A percentile compares a stretch with the other conserved stretches of the same genome.
These are phyloP conservation scores for Uria aalge DNA, from an alignment of 2,113 vertebrate genomes.

Conservation along the genomic window DNA sequence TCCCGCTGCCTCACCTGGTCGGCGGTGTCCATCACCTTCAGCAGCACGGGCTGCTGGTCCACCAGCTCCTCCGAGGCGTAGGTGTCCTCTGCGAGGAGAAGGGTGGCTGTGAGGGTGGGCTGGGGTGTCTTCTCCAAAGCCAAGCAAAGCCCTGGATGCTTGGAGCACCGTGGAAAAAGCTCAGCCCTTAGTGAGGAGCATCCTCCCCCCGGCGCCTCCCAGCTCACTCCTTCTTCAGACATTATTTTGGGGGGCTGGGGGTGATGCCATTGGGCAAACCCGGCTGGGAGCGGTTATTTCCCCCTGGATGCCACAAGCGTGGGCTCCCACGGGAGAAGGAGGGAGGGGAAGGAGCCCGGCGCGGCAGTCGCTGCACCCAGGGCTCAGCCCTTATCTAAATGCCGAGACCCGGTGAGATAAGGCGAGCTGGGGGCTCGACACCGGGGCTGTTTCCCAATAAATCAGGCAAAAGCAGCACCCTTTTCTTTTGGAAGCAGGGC, in stretches of 20 bases:
- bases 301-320: rapidly evolving
- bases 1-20: constrained; percentile 77
- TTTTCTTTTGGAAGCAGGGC: not conserved
- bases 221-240: not conserved
- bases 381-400: not conserved
- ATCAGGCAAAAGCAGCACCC: not conserved
- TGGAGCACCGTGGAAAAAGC: not conserved
- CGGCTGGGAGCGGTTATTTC: not conserved
- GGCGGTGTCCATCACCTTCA: constrained; percentile 91
- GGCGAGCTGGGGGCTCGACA: not conserved
- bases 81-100: constrained; percentile 84
- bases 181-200: not conserved
- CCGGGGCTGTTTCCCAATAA: not conserved
- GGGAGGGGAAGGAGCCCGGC: not conserved
- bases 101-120: not conserved
- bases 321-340: not conserved
- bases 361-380: rapidly evolving
- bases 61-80: constrained; percentile 87
- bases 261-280: not conserved
- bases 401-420: not conserved
- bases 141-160: not conserved
- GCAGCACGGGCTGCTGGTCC: constrained; percentile 85
- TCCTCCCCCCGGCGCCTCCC: not conserved
- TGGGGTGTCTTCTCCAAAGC: not conserved
- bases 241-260: not conserved